Conservation (phyloP, 2,113 vertebrate genomes). For the Cryptotis parvus region DNA sequence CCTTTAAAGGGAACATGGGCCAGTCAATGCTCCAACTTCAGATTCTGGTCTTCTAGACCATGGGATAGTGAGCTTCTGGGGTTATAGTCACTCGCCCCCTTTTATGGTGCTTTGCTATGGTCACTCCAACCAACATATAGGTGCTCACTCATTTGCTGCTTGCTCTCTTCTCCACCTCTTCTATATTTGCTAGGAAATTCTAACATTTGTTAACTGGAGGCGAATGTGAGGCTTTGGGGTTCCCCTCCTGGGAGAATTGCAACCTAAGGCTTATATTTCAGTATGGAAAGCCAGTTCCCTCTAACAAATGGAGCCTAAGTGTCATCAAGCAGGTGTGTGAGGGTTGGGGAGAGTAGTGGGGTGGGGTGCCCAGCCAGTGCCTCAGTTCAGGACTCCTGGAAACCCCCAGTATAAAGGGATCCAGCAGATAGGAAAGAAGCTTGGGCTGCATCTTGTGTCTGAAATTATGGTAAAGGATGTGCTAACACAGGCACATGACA, state of each 20-base stretch:
- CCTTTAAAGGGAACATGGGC: background rate
- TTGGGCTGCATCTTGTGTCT: background rate
- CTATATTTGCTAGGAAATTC: background rate
- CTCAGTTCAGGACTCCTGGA: background rate
- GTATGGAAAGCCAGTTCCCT: background rate
- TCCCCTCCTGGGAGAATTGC: background rate
- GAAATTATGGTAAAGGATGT: background rate
- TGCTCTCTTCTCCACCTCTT: background rate
- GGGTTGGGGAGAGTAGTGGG: background rate
- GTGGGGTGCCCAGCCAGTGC: background rate
- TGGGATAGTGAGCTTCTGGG: background rate
- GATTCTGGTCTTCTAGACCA: background rate
- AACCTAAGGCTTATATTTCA: conserved; percentile 53
- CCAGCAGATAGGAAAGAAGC: conserved; percentile 1
- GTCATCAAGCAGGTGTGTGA: conserved; percentile 51
- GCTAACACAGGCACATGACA: background rate
- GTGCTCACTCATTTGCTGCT: background rate
- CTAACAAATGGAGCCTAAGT: conserved; percentile 66
- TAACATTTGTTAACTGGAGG: background rate
- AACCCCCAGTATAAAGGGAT: background rate
- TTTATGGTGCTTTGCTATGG: background rate
- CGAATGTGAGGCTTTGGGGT: fast-evolving
- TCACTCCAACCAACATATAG: too few species aligned
- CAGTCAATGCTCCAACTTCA: background rate
- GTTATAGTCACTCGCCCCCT: background rate